phyloP scores from a whole-genome alignment of 2,113 vertebrate species.

The Nothoprocta perdicaria region DNA sequence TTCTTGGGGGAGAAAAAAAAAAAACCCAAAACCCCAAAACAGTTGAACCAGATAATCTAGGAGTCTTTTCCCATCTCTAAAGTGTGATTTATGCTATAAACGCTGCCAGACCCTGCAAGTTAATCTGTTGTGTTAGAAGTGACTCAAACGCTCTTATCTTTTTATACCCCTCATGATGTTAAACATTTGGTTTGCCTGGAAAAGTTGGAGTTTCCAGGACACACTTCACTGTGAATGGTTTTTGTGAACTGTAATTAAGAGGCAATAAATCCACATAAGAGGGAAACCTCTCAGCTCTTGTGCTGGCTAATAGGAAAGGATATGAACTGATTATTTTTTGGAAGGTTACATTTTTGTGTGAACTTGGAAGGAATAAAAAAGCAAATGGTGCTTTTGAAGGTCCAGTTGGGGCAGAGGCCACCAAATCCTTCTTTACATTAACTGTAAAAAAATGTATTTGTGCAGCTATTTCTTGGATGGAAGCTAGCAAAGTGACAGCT shows the following conservation, averaged over 20 bases:
- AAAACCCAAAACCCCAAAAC: background rate
- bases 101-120: conserved; percentile 44
- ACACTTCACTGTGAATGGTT: conserved; percentile 47
- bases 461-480: conserved; percentile 34
- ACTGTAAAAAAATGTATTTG: conserved; percentile 57
- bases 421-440: conserved; percentile 54
- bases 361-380: conserved; percentile 53
- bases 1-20: background rate
- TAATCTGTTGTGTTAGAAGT: conserved; percentile 49
- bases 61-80: conserved; percentile 54
- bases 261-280: conserved; percentile 50
- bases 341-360: conserved; percentile 21
- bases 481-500: conserved; percentile 8
- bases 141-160: conserved; percentile 35
- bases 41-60: conserved; percentile 34
- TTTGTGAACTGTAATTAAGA: conserved; percentile 42
- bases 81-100: conserved; percentile 52
- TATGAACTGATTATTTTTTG: background rate
- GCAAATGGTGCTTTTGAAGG: conserved; percentile 12
- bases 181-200: conserved; percentile 45
- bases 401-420: conserved; percentile 27
- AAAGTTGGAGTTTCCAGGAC: conserved; percentile 42
- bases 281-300: conserved; percentile 7
- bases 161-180: conserved; percentile 59
- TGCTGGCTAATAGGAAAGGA: conserved; percentile 25